Evolutionary conservation across 2,113 vertebrate species (phyloP), one percentile per base, ranked within the genome.

Genomic region (Panthera uncia): DNA sequence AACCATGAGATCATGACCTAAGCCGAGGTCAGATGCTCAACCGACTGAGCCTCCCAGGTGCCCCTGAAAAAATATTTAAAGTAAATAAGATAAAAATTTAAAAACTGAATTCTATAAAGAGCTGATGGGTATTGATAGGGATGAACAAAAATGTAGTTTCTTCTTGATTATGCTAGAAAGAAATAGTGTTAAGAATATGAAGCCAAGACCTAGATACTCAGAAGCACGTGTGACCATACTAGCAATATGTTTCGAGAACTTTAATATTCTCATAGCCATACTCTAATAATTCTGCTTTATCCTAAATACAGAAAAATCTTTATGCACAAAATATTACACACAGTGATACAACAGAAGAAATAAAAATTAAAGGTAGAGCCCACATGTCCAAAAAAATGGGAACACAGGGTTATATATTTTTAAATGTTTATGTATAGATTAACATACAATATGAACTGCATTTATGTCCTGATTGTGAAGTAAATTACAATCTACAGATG

Each of bases 21-120:
- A 21, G 7, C 7, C 21, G 21, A 61, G 7, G 57, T 61, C 8
- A 23, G 57, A 25, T 61, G 57, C 57, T 61, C 57, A 61, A 61
- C 57, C 2, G 21, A 61, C 21, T 61, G 57, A 61, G 57, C 21
- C 57, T 23, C 57, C 57, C 57, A 25, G 57, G 57, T 45, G 21
- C 57, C 19, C 21, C 57, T 79, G 4, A 13, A 55, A 92, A 94
- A 92, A 61, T 76, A 76, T 69, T 76, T 85, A 65, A 92, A 95
- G 41, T 79, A 91, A 31, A 68, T 73, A 96, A 79, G 41, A 93
- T 33, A 57, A 90, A 93, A 55, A 91, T 38, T 82, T 86, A 89
- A 94, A 31, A 89, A 83, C 5, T 31, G 55, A 87, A 86, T 84
- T 57, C 18, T 84, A 25, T 7, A 36, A 91, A 89, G 41, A 95